Evolutionary conservation across 1,140 invertebrate genomes (phyloP), one percentile per base, ranked within the genome.

Genomic region (Lerema accius): DNA sequence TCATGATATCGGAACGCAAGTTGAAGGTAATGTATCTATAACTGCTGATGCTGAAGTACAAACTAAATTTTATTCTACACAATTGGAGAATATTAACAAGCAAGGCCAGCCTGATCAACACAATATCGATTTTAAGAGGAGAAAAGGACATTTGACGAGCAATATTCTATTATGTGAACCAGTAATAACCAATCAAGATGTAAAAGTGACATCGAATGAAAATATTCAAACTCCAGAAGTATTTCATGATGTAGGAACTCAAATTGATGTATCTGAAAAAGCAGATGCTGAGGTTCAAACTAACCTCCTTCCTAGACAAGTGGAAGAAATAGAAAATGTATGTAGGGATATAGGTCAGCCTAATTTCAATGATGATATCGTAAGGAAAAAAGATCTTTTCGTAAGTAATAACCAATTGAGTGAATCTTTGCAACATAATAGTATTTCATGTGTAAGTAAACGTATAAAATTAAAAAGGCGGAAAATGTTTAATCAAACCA

Each of bases 1-100:
- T n/a, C 43, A 16, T 56, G 40, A 10, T 15, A 43, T 4, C 14
- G 23, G 28, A 39, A 17, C 19, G 39, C 42, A 49, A 37, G 28
- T 35, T 9, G 49, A 48, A 11, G 6, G n/a, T 23, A 7, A 39
- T 49, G 2, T 40, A 49, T 37, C 35, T 15, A 63, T 11, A 28
- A 62, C 53, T 17, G 55, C 59, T 26, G 64, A 71, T 48, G 62
- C 53, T 45, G 64, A 50, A n/a, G 62, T 75, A 14, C 73, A 75
- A 60, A 75, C 73, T 16, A 66, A 75, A 23, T 53, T 63, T 46
- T 28, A 16, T 26, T 13, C 19, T 26, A 9, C 16, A 9, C n/a
- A 48, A 13, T 26, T 60, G 28, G 45, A 46, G 39, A 13, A 15
- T 39, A 39, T 60, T 14, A 26, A 28, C 9, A 56, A 43, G 28